Evolutionary conservation across 2,888 invertebrate genomes (phyloP), one percentile per base, ranked within the genome.

Genomic region (Drosophila anceps): DNA sequence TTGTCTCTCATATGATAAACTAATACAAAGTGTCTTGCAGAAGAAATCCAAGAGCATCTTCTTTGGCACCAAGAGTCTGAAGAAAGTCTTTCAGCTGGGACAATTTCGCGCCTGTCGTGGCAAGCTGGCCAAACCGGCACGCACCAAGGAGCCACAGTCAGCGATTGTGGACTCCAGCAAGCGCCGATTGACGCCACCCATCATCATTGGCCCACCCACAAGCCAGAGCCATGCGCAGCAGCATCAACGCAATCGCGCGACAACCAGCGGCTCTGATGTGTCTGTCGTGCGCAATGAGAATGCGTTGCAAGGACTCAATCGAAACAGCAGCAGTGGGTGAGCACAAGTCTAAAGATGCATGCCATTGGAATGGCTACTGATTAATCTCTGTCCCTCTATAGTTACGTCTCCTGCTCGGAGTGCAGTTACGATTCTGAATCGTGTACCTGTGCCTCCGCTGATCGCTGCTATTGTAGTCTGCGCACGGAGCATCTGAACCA

Each of bases 391-490:
- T 4, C 2, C n/a, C 12, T 9, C 10, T 24, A 5, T 10, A 93
- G 93, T 9, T 97, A 97, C 90, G 97, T 97, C 1, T 97, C 97
- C 4, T 98, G 97, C 91, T 97, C 97, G 46, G 98, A 98, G 92
- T 98, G 98, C 91, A 95, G 95, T 77, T 96, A 96, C 90, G 97
- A 97, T 89, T 97, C 97, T 3, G 97, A 97, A 82, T 96, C 96
- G 15, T 97, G 97, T 89, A 95, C 95, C 13, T 96, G 96, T 82
- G 94, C 94, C 29, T 95, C 95, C 0, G 95, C 96, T 0, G 97
- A 97, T 91, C 96, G 97, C 83, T 98, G 98, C 88, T 98, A 98
- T 89, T 98, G 98, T 90, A 97, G 97, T 4, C 82, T 91, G 37
- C 90, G 84, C 54, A 89, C 88, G 35, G 91, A 84, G 65, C 86